These are phyloP conservation scores for Anorthoa munda DNA, from an alignment of 2,888 invertebrate species.

Conservation along the genomic window DNA sequence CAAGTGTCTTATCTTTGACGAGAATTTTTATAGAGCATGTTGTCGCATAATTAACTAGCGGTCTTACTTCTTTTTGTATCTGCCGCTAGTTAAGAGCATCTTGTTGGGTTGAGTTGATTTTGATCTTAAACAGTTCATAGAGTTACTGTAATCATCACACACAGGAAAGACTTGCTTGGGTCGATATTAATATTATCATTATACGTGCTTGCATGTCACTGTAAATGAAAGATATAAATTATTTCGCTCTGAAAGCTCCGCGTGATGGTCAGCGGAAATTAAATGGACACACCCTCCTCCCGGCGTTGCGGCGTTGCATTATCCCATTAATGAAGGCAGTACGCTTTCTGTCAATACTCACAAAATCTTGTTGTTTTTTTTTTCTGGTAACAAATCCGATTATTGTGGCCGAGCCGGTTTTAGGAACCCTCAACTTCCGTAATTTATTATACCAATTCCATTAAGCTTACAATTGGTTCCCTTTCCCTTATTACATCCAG, in stretches of 20 bases:
- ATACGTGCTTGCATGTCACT: not conserved
- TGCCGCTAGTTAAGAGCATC: constrained; percentile 20
- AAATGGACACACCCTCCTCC: constrained; percentile 78
- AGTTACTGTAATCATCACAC: not conserved
- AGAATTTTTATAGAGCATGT: constrained; percentile 63
- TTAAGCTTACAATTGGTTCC: constrained; percentile 43
- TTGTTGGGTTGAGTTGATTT: constrained; percentile 19
- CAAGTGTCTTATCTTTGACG: constrained; percentile 66
- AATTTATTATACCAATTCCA: constrained; percentile 34
- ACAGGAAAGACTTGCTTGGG: not conserved
- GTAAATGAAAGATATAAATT: constrained; percentile 11
- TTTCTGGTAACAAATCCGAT: constrained; percentile 28
- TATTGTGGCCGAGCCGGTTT: constrained; percentile 3
- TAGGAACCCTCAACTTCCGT: constrained; percentile 22
- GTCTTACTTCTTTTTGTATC: constrained; percentile 43
- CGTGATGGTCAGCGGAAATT: constrained; percentile 77
- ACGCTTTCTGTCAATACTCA: constrained; percentile 18
- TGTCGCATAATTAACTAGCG: constrained; percentile 61
- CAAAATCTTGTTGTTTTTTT: not conserved
- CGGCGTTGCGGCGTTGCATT: constrained; percentile 43
- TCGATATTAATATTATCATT: constrained; percentile 8
- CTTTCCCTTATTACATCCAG: constrained; percentile 55
- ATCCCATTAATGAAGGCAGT: constrained; percentile 45
- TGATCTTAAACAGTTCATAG: not conserved
- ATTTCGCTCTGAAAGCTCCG: constrained; percentile 52